Evolutionary conservation across 2,888 invertebrate species (phyloP), one percentile per base, ranked within the genome.

Genomic region (Dorcus parallelipipedus): DNA sequence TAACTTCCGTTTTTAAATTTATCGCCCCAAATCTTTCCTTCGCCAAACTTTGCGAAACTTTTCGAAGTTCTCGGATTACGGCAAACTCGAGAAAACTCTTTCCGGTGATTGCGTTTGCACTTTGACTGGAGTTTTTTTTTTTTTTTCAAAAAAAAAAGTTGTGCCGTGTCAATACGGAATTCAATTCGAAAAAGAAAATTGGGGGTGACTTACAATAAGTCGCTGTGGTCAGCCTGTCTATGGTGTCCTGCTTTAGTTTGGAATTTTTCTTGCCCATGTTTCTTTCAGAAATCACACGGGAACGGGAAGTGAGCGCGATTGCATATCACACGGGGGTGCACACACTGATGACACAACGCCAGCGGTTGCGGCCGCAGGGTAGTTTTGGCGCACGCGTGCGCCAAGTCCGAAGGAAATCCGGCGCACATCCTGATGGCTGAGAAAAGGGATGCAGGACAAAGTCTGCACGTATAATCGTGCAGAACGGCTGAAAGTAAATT

Each of bases 221-320:
- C 72, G 91, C 93, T 66, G 88, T 91, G 68, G 93, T 95, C 69
- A 96, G 86, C 70, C 92, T 87, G 80, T 94, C 93, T 77, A 96
- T 93, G 72, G 95, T 94, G 78, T 95, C 95, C 79, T 93, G 91
- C 86, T 94, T 95, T 80, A 96, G 88, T 83, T 96, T 96, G 58
- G 95, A 95, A 77, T 94, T 95, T 81, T 93, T 93, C 86, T 95
- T 95, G 75, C 95, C 95, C 96, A 96, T 96, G 72, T 63, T 64
- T 54, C 55, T 14, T 45, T 40, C 23, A 54, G 62, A 61, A 55
- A 50, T 47, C 49, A 56, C 58, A 49, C 52, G 43, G 8, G 57
- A 57, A 47, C 45, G 48, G 38, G 39, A n/a, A 49, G 9, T 52
- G 39, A 54, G 52, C 58, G 45, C 62, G 65, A 50, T 65, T 58